A percentile compares a stretch with the other conserved stretches of the same genome.
These are phyloP conservation scores for Polymixis lichenea DNA, from an alignment of 2,888 invertebrate genomes.

Conservation along the genomic window DNA sequence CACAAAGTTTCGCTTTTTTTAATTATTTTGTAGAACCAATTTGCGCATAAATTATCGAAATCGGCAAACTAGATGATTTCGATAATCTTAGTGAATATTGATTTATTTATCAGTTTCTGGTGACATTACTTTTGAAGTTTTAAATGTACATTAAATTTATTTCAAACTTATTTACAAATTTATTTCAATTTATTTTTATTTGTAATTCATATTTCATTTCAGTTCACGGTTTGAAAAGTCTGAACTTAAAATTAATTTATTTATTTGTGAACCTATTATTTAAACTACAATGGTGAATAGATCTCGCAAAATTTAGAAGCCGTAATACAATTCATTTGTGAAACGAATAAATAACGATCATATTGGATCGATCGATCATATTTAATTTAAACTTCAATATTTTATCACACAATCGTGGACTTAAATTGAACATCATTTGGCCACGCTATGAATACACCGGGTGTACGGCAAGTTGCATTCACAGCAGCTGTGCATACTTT, in stretches of 20 bases:
- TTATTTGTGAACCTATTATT: neutral
- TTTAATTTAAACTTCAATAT: conserved; percentile 8
- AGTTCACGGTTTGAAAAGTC: neutral
- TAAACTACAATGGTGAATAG: neutral
- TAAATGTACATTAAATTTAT: neutral
- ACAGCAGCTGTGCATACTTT: conserved; percentile 18
- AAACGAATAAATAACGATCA: neutral
- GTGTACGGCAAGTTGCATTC: conserved; percentile 26
- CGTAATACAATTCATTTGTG: neutral
- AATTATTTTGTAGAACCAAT: neutral
- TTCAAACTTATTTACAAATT: too few relatives aligned
- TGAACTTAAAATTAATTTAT: neutral
- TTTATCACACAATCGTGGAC: conserved; percentile 7
- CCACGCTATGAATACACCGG: conserved; percentile 34
- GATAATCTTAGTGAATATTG: neutral
- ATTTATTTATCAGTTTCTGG: neutral
- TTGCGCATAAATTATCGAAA: neutral
- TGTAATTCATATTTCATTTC: neutral
- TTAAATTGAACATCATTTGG: conserved; percentile 20
- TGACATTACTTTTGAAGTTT: neutral
- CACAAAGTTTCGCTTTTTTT: neutral
- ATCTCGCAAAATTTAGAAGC: neutral
- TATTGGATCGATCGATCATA: too few relatives aligned
- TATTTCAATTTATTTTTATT: too few relatives aligned
- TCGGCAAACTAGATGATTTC: neutral